These are phyloP conservation scores for Drosophila lacteicornis DNA, from an alignment of 1,140 invertebrate species.

Conservation along the genomic window DNA sequence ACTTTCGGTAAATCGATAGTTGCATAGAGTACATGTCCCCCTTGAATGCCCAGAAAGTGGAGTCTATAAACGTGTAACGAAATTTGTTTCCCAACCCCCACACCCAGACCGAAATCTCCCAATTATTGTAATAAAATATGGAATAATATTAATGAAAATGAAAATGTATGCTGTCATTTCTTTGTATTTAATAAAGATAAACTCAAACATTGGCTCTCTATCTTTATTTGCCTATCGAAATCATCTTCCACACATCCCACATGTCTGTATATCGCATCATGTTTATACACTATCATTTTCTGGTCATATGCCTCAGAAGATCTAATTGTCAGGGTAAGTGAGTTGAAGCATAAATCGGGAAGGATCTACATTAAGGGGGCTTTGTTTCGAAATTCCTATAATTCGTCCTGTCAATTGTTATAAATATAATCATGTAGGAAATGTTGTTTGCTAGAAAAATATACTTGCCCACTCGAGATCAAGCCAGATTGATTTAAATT, in stretches of 20 bases:
- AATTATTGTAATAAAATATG: slow-evolving; percentile 58
- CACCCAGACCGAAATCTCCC: slow-evolving; percentile 34
- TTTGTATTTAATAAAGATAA: slow-evolving; percentile 59
- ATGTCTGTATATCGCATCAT: slow-evolving; percentile 50
- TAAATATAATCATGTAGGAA: too few species aligned
- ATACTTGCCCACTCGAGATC: too few species aligned
- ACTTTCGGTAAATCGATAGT: slow-evolving; percentile 22
- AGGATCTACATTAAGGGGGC: too few species aligned
- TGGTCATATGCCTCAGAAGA: slow-evolving; percentile 51
- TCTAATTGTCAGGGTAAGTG: slow-evolving; percentile 27
- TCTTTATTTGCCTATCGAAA: slow-evolving; percentile 45
- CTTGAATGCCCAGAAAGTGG: slow-evolving; percentile 71
- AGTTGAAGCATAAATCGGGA: neutral
- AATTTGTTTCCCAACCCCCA: slow-evolving; percentile 45
- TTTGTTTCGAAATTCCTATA: too few species aligned
- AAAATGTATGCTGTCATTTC: slow-evolving; percentile 56
- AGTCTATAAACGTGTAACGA: slow-evolving; percentile 73
- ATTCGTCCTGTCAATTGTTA: too few species aligned
- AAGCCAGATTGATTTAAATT: too few species aligned
- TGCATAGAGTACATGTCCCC: slow-evolving; percentile 29
- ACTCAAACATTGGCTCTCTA: slow-evolving; percentile 44
- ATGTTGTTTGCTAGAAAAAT: too few species aligned
- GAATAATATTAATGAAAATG: slow-evolving; percentile 66
- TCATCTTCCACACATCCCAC: slow-evolving; percentile 35
- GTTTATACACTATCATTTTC: slow-evolving; percentile 80